Evolutionary conservation across 2,888 invertebrate species (phyloP).

Genomic region (Lamellibrachia satsuma): DNA sequence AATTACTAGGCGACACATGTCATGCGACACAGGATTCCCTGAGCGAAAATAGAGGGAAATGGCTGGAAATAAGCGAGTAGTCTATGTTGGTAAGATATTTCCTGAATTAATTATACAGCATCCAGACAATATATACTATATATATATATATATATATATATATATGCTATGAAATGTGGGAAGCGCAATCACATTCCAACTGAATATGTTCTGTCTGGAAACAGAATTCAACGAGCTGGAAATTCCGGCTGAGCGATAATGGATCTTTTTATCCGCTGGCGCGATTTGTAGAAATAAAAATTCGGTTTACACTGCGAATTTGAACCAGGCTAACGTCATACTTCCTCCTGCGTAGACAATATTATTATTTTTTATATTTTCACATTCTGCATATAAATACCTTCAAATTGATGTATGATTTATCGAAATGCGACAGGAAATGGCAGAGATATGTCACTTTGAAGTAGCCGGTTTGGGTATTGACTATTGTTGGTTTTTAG

Average conservation of each 20-base stretch:
- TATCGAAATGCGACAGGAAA: no score
- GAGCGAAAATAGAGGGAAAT: conserved; percentile 28
- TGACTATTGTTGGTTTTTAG: not conserved
- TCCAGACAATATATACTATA: not conserved
- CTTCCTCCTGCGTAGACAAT: no score
- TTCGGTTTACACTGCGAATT: no score
- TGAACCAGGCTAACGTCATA: no score
- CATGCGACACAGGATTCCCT: conserved; percentile 13
- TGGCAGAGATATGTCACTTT: no score
- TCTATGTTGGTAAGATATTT: conserved; percentile 59
- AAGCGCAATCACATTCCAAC: not conserved
- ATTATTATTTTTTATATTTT: no score
- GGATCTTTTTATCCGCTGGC: not conserved
- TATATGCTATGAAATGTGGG: not conserved
- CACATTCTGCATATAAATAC: no score
- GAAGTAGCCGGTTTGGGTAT: no score
- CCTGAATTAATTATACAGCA: not conserved
- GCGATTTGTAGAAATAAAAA: not conserved
- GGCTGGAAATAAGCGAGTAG: conserved; percentile 56
- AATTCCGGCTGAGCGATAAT: not conserved
- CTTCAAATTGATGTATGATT: no score
- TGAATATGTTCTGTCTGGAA: not conserved
- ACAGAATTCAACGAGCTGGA: not conserved
- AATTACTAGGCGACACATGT: not conserved
- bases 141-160: not conserved